Conservation (phyloP, 2,113 vertebrate genomes). For the Pleuronectes platessa region DNA sequence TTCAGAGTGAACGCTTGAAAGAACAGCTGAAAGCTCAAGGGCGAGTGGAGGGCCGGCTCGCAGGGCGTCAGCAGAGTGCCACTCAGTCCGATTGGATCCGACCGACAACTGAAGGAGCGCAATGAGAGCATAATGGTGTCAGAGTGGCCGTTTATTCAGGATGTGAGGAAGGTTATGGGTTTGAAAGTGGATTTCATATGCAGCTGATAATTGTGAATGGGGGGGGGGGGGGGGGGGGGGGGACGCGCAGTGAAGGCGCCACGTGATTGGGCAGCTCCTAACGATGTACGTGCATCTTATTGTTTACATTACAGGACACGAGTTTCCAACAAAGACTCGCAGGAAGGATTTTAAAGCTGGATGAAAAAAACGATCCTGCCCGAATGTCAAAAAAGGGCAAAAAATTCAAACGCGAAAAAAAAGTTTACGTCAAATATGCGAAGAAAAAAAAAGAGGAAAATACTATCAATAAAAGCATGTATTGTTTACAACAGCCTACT, state of each 20-base stretch:
- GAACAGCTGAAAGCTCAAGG: neutral
- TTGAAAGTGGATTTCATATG: conserved; percentile 16
- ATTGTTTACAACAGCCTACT: conserved; percentile 74
- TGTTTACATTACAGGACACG: conserved; percentile 62
- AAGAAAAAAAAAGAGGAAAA: neutral
- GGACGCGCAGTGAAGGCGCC: no score
- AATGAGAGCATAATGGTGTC: neutral
- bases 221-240: no score
- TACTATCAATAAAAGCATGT: conserved; percentile 56
- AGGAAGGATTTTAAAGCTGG: conserved; percentile 27
- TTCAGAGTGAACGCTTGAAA: neutral
- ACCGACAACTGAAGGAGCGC: neutral
- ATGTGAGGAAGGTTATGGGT: neutral
- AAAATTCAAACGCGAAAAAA: conserved; percentile 34
- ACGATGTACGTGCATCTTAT: conserved; percentile 17
- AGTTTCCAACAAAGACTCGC: conserved; percentile 38
- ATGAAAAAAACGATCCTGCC: conserved; percentile 23
- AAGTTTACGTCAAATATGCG: conserved; percentile 60
- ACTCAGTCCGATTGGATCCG: neutral
- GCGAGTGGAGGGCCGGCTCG: neutral
- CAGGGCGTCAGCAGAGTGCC: neutral
- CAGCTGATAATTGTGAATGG: conserved; percentile 1
- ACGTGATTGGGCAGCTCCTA: no score
- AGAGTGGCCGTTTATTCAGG: conserved; percentile 2
- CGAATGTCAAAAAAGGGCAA: conserved; percentile 45